Conservation (phyloP, 2,888 invertebrate genomes). For the Tanaodytes sp. region DNA sequence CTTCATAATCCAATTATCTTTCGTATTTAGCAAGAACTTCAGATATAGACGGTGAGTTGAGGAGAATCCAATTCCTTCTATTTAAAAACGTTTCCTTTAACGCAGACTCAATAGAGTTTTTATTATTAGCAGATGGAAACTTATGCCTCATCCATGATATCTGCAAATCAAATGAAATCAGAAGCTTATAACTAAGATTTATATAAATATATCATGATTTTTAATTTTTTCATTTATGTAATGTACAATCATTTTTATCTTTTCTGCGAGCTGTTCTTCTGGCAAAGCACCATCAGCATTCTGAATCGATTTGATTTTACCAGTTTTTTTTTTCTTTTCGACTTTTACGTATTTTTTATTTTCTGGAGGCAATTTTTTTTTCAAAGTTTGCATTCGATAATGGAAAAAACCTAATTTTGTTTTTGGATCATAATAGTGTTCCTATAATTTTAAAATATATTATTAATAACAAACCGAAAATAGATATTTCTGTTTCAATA, state of each 20-base stretch:
- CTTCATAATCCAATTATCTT: conserved; percentile 24
- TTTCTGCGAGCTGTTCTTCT: conserved; percentile 15
- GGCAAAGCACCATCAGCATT: not conserved
- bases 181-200: not conserved
- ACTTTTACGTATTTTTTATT: conserved; percentile 7
- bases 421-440: conserved; percentile 2
- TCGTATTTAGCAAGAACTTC: conserved; percentile 15
- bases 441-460: not conserved
- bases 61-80: conserved; percentile 19
- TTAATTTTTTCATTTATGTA: too few relatives aligned
- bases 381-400: not conserved
- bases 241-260: too few relatives aligned
- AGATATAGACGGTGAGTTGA: conserved; percentile 9
- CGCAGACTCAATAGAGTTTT: conserved; percentile 5
- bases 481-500: too few relatives aligned
- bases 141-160: conserved; percentile 25
- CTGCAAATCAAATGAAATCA: conserved; percentile 14
- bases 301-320: too few relatives aligned
- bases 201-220: too few relatives aligned
- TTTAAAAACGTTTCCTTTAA: conserved; percentile 10
- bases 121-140: conserved; percentile 11
- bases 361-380: conserved; percentile 6
- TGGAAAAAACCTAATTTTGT: conserved; percentile 7
- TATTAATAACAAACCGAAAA: too few relatives aligned
- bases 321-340: not conserved